Base-by-base conservation (phyloP, 2,113 vertebrate species). In the Ginglymostoma cirratum region DNA sequence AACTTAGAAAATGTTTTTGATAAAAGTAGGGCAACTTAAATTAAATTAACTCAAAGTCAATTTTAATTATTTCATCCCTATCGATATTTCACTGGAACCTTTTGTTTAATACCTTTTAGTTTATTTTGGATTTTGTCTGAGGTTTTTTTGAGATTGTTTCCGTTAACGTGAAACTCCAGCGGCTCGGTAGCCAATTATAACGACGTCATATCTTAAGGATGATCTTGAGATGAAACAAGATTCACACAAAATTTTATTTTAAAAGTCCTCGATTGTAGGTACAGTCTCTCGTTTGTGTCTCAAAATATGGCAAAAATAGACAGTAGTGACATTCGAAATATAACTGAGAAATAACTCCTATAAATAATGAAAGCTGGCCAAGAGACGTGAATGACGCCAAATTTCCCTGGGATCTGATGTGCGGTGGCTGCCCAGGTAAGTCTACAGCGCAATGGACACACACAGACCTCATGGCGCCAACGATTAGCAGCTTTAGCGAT, bases 401-500 rank as follows among this genome's bases (percentile, higher is more conserved):
- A 48, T 92, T 92, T 65, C 87, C 14, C 0, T 61, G 55, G 55
- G 55, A 61, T 92, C 15, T n/a, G 52, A 15, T 6, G 52, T 15
- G n/a, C 27, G 30, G 30, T 93, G 61, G 27, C 66, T 24, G 27
- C 10, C 42, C 67, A 70, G 38, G 65, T 94, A 94, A 94, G 38
- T 27, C 67, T 94, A 4, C 19, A 67, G 30, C 6, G 45, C 19
- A 42, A 42, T 27, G 93, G 93, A 38, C 93, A 94, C 93, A 70
- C 93, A 45, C 93, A 94, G 93, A 72, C 93, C 66, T 45, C 34
- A 15, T 17, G 93, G 93, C 93, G 93, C 93, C 93, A 42, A 45
- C 67, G 65, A 94, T 94, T 69, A 70, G 66, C 93, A 94, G 93
- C 42, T 94, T 94, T 92, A 34, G 55, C 87, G 38, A 94, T 94